Conservation (phyloP, 2,113 vertebrate species). For the Paramisgurnus dabryanus region DNA sequence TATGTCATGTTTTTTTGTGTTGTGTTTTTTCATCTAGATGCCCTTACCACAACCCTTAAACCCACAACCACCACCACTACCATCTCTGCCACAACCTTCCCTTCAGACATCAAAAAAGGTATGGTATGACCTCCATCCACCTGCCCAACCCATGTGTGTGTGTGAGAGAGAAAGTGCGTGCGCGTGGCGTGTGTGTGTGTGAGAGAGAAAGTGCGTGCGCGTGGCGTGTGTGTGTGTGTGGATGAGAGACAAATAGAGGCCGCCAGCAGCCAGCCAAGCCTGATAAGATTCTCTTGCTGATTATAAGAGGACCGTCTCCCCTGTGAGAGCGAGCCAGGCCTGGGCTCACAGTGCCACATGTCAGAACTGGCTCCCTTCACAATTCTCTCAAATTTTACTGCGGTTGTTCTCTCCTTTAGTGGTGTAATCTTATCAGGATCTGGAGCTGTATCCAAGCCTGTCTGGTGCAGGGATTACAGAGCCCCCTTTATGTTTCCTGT, state of each 20-base stretch:
- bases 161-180: not conserved
- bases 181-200: not conserved
- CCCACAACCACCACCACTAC: conserved; percentile 77
- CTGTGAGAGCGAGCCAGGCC: conserved; percentile 44
- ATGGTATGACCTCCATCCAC: conserved; percentile 67
- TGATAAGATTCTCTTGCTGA: conserved; percentile 58
- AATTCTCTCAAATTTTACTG: conserved; percentile 54
- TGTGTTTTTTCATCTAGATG: conserved; percentile 79
- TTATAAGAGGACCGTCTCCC: conserved; percentile 53
- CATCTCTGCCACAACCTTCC: conserved; percentile 66
- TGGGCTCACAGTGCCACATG: conserved; percentile 32
- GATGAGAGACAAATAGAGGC: conserved; percentile 8
- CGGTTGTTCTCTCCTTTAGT: conserved; percentile 39
- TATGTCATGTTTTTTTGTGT: conserved; percentile 70
- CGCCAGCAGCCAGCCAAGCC: conserved; percentile 42
- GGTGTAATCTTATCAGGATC: conserved; percentile 61
- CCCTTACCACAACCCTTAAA: conserved; percentile 78
- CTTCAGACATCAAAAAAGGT: conserved; percentile 73
- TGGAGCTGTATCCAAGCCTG: conserved; percentile 55
- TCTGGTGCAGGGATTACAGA: conserved; percentile 57
- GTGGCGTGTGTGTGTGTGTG: not conserved
- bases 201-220: not conserved
- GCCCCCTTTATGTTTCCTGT: conserved; percentile 57
- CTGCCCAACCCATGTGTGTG: conserved; percentile 38
- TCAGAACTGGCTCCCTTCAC: conserved; percentile 42